phyloP scores from a whole-genome alignment of 2,888 invertebrate genomes.

The Drosophila neotestacea region DNA sequence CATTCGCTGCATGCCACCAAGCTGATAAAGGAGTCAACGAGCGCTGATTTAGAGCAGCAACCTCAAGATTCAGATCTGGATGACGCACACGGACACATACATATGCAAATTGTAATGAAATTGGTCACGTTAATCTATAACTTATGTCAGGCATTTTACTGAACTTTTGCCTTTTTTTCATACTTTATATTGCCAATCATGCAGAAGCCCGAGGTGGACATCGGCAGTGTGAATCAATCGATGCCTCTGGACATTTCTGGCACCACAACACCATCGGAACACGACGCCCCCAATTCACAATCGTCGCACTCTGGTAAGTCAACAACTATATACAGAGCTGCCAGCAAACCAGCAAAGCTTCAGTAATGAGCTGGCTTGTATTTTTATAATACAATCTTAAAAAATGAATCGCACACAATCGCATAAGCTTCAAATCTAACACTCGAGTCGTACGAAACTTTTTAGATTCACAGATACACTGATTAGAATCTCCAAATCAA shows the following conservation, averaged over 20 bases:
- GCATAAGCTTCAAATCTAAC: background rate
- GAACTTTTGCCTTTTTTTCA: constrained; percentile 27
- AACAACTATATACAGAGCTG: constrained; percentile 5
- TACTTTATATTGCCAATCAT: constrained; percentile 13
- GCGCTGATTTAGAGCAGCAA: constrained; percentile 86
- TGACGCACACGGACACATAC: constrained; percentile 85
- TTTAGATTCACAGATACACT: background rate
- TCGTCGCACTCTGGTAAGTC: constrained; percentile 85
- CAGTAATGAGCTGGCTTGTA: background rate
- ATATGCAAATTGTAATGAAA: constrained; percentile 86
- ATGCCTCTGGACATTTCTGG: constrained; percentile 85
- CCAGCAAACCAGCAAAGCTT: constrained; percentile 24
- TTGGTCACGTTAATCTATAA: constrained; percentile 71
- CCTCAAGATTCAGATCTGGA: constrained; percentile 87
- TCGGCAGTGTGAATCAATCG: constrained; percentile 84
- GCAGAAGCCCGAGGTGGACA: constrained; percentile 85
- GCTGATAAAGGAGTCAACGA: constrained; percentile 85
- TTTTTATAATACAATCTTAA: constrained; percentile 9
- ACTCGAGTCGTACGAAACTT: background rate
- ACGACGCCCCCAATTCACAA: constrained; percentile 85
- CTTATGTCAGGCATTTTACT: constrained; percentile 45
- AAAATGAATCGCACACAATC: constrained; percentile 35
- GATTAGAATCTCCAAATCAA: background rate
- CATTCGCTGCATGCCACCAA: constrained; percentile 84
- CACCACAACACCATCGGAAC: constrained; percentile 85